A percentile compares a stretch with the other conserved stretches of the same genome.
Conservation (phyloP, 2,888 invertebrate genomes). For the Panorpa germanica region DNA sequence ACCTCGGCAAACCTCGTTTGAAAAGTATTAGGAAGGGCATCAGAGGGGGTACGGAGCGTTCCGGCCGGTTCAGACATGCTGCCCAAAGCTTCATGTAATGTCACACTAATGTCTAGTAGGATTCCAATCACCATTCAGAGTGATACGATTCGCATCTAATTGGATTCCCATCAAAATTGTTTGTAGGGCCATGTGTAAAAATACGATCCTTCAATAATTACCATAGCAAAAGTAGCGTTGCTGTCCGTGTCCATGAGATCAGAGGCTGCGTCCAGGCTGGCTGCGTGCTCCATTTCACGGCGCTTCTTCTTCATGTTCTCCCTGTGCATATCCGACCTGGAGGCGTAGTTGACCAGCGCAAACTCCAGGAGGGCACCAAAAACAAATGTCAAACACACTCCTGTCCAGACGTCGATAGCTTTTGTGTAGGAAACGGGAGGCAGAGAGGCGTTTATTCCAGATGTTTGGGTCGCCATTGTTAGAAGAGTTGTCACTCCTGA, state of each 20-base stretch:
- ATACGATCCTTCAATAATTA: slow-evolving; percentile 40
- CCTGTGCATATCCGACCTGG: slow-evolving; percentile 66
- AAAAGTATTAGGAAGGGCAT: no score
- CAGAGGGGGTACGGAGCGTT: no score
- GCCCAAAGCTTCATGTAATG: no score
- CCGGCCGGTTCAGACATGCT: no score
- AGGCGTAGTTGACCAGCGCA: slow-evolving; percentile 93
- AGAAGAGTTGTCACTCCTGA: slow-evolving; percentile 91
- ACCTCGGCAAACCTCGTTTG: no score
- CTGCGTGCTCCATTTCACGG: slow-evolving; percentile 68
- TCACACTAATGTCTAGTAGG: no score
- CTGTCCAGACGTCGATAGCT: slow-evolving; percentile 96
- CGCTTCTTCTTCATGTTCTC: slow-evolving; percentile 83
- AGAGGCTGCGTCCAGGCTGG: slow-evolving; percentile 72
- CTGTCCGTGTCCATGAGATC: slow-evolving; percentile 77
- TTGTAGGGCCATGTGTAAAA: no score
- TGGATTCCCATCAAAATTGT: no score
- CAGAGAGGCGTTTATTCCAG: slow-evolving; percentile 87
- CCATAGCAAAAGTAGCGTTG: slow-evolving; percentile 83
- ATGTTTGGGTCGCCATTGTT: slow-evolving; percentile 95
- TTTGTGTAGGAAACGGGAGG: slow-evolving; percentile 98
- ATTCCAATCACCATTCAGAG: no score
- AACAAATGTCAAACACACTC: slow-evolving; percentile 93
- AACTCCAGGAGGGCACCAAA: slow-evolving; percentile 96
- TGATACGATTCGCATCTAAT: no score